Conservation (phyloP, 2,888 invertebrate genomes). For the Nomada fabriciana region DNA sequence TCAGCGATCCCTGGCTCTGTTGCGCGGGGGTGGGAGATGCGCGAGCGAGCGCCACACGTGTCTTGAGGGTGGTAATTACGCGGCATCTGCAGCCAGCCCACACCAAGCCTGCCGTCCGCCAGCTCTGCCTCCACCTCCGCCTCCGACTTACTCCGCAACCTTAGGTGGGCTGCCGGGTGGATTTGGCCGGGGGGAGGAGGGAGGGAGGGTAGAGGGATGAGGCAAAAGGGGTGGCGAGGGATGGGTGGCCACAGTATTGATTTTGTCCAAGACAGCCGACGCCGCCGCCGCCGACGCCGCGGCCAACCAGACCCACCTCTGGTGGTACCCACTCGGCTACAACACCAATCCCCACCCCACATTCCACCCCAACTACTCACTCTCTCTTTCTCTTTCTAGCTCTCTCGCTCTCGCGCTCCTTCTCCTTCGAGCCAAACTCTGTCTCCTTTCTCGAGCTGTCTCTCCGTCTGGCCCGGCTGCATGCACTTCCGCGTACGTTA, state of each 20-base stretch:
- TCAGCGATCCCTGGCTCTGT: conserved; percentile 50
- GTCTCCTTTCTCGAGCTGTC: conserved; percentile 34
- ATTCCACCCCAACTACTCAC: conserved; percentile 67
- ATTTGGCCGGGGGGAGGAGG: conserved; percentile 66
- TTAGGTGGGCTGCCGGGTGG: conserved; percentile 76
- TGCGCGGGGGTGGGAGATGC: conserved; percentile 68
- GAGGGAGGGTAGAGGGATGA: conserved; percentile 70
- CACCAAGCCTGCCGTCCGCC: conserved; percentile 73
- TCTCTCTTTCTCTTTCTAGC: conserved; percentile 53
- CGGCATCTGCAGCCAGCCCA: conserved; percentile 83
- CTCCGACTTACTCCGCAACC: conserved; percentile 81
- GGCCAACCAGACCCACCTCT: conserved; percentile 84
- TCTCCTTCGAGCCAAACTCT: conserved; percentile 59
- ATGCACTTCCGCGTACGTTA: conserved; percentile 5
- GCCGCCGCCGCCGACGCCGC: conserved; percentile 82
- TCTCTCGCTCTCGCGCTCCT: conserved; percentile 41
- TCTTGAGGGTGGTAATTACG: conserved; percentile 85
- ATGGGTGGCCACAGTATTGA: conserved; percentile 84
- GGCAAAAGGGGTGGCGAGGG: conserved; percentile 75
- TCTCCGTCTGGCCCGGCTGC: conserved; percentile 8
- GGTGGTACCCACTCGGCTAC: conserved; percentile 82
- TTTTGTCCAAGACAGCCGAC: conserved; percentile 84
- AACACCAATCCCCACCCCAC: conserved; percentile 71
- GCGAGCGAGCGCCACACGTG: conserved; percentile 83
- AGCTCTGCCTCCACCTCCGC: conserved; percentile 71